Evolutionary conservation across 2,797 vertebrate species (phyloP), one percentile per base, ranked within the genome.

Genomic region (Oreortyx pictus): DNA sequence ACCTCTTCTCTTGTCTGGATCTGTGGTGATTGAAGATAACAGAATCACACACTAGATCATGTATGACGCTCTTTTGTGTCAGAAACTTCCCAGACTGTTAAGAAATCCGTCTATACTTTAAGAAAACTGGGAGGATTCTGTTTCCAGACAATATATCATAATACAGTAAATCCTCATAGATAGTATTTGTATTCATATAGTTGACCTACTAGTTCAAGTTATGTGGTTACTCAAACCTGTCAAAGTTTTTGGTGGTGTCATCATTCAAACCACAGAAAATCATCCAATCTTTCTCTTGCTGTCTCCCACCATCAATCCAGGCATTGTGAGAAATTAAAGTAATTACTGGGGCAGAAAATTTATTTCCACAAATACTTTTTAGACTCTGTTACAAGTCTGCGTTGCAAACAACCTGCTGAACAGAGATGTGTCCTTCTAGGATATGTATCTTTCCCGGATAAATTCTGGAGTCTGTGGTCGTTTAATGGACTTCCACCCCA

Each of bases 401-500:
- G 24, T 52, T 65, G 11, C 18, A 88, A 24, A 22, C 2, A 3
- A 25, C 35, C 19, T 59, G 27, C 27, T 44, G 50, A 66, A 23
- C 11, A 62, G 57, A 50, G n/a, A n/a, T 24, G 37, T 7, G 11
- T 66, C 47, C 4, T 74, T 35, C 25, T 11, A 62, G 56, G n/a
- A n/a, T n/a, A 25, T 20, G 24, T 1, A 12, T 11, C 8, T 27
- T 79, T 82, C 16, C 22, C 11, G 47, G 31, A 0, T 5, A 43
- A 25, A 66, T 65, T 62, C 60, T 46, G 6, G 72, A 82, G 46
- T 62, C 17, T 7, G 23, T 31, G 15, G 5, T 59, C 5, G 11
- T 47, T 31, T 4, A 9, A 7, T 2, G 3, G 41, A n/a, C 52
- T 81, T 43, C 17, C 4, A 39, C 37, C 24, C 11, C 0, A 60